phyloP scores from a whole-genome alignment of 2,113 vertebrate genomes.

The Perccottus glenii region DNA sequence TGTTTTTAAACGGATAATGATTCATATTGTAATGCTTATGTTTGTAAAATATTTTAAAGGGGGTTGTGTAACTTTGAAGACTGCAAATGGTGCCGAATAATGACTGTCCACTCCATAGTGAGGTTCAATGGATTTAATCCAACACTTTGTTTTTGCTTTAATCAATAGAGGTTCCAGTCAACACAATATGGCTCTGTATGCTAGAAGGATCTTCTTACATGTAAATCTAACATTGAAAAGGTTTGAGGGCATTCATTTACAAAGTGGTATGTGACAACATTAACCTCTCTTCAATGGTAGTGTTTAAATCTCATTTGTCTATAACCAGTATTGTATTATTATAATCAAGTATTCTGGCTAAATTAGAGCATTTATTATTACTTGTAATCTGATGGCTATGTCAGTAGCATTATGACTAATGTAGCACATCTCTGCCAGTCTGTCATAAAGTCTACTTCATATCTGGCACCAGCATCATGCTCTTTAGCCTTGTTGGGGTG shows the following conservation, averaged over 20 bases:
- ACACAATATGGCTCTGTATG: slow-evolving; percentile 43
- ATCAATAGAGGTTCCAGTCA: slow-evolving; percentile 40
- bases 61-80: slow-evolving; percentile 45
- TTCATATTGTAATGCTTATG: slow-evolving; percentile 46
- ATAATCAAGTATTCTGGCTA: slow-evolving; percentile 62
- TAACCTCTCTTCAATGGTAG: slow-evolving; percentile 35
- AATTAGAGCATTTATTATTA: slow-evolving; percentile 36
- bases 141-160: slow-evolving; percentile 37
- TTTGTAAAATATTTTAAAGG: slow-evolving; percentile 65
- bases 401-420: slow-evolving; percentile 66
- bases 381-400: slow-evolving; percentile 51
- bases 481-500: slow-evolving; percentile 26
- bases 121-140: slow-evolving; percentile 23
- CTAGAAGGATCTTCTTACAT: slow-evolving; percentile 42
- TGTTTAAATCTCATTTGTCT: slow-evolving; percentile 58
- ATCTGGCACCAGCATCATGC: slow-evolving; percentile 63
- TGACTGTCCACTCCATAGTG: slow-evolving; percentile 42
- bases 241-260: slow-evolving; percentile 70
- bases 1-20: slow-evolving; percentile 32
- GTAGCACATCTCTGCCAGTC: slow-evolving; percentile 69
- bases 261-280: slow-evolving; percentile 44
- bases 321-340: slow-evolving; percentile 65
- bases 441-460: slow-evolving; percentile 15
- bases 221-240: slow-evolving; percentile 60
- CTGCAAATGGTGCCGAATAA: slow-evolving; percentile 30